phyloP scores from a whole-genome alignment of 2,888 invertebrate species.

The Machimus atricapillus region DNA sequence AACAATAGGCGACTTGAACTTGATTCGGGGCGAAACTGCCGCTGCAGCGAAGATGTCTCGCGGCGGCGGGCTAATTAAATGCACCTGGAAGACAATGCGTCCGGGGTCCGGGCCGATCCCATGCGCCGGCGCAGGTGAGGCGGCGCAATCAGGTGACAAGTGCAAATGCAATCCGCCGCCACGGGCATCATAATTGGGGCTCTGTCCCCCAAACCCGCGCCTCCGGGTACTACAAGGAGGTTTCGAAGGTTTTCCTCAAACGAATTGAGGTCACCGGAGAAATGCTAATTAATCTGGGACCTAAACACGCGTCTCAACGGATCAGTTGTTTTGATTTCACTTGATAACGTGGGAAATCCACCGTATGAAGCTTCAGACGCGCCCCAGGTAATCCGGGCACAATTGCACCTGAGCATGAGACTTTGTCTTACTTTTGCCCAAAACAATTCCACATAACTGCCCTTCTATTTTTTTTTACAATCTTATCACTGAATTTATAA shows the following conservation, averaged over 20 bases:
- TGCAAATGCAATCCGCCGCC: not conserved
- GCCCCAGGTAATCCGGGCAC: not conserved
- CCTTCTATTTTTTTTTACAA: not conserved
- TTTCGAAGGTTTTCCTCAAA: not conserved
- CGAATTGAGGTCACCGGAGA: not conserved
- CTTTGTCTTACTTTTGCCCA: not conserved
- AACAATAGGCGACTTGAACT: not conserved
- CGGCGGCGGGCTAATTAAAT: not conserved
- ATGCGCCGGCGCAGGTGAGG: not conserved
- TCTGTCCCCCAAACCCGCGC: not conserved
- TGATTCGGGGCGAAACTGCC: not conserved
- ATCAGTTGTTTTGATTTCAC: not conserved
- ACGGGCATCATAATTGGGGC: not conserved
- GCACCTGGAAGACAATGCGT: not conserved
- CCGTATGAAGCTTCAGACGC: not conserved
- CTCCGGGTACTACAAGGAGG: not conserved
- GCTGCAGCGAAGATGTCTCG: not conserved
- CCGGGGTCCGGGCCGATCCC: not conserved
- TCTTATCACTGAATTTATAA: no score
- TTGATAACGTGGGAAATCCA: not conserved
- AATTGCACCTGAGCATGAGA: not conserved
- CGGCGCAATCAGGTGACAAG: not conserved
- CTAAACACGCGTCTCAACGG: not conserved
- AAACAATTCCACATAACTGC: not conserved
- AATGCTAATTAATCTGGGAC: constrained; percentile 1